These are phyloP conservation scores for Callospermophilus lateralis DNA, from an alignment of 2,113 vertebrate species.

Conservation along the genomic window DNA sequence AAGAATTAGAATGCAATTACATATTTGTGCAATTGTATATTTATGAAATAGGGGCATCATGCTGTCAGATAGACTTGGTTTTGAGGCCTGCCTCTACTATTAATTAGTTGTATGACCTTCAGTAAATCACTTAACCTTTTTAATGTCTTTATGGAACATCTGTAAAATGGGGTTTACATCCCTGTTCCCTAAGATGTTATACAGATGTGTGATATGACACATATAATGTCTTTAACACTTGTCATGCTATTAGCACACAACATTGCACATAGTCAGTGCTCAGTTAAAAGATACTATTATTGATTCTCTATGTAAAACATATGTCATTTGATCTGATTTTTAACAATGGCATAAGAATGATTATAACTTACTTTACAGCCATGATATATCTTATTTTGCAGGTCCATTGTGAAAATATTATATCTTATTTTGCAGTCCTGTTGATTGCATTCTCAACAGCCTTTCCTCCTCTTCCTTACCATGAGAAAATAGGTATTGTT, in stretches of 20 bases:
- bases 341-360: neutral
- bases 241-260: neutral
- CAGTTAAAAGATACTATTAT: neutral
- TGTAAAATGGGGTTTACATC: neutral
- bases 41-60: neutral
- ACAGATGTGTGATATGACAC: neutral
- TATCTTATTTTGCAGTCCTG: neutral
- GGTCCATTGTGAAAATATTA: no score
- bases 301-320: neutral
- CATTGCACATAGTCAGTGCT: neutral
- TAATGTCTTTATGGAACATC: neutral
- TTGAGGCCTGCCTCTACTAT: neutral
- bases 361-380: neutral
- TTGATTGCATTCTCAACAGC: neutral
- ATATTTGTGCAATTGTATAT: neutral
- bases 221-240: neutral
- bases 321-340: constrained; percentile 21
- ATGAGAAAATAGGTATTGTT: neutral
- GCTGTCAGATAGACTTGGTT: neutral
- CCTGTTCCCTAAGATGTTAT: neutral
- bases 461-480: neutral
- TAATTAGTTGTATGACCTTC: neutral
- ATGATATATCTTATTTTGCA: no score
- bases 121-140: neutral
- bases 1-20: neutral